phyloP scores from a whole-genome alignment of 2,797 vertebrate species.

The Halcyon chelicuti region DNA sequence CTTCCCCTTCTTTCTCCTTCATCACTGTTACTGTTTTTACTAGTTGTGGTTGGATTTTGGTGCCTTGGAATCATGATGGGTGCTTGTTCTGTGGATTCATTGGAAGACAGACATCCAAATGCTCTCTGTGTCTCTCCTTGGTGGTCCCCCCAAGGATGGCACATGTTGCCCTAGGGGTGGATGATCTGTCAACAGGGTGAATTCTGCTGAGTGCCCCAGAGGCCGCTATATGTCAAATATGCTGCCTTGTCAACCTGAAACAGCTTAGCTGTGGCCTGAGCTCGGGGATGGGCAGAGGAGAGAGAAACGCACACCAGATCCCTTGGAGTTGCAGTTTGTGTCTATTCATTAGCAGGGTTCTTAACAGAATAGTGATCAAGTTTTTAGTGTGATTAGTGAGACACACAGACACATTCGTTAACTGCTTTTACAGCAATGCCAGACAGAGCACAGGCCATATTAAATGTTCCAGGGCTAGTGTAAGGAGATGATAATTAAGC shows the following conservation, averaged over 20 bases:
- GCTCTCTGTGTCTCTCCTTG: not conserved
- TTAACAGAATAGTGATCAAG: not conserved
- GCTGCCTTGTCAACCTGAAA: not conserved
- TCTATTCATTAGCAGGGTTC: not conserved
- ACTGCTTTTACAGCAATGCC: not conserved
- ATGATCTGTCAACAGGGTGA: not conserved
- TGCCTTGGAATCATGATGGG: not conserved
- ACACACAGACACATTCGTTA: conserved; percentile 46
- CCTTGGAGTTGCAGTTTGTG: not conserved
- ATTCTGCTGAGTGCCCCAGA: not conserved
- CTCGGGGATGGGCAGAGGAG: not conserved
- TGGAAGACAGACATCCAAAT: not conserved
- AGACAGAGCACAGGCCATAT: not conserved
- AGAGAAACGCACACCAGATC: not conserved
- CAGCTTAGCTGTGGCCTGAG: not conserved
- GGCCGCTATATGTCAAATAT: not conserved
- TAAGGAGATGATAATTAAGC: conserved; percentile 51
- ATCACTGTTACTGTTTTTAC: not conserved
- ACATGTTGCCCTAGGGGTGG: not conserved
- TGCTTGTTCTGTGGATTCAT: not conserved
- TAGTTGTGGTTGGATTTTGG: not conserved
- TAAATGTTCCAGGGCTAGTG: conserved; percentile 2
- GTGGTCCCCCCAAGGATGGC: not conserved
- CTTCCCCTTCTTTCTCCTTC: not conserved
- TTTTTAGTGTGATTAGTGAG: conserved; percentile 34